Conservation (phyloP, 2,113 vertebrate species). For the Polyodon spathula region DNA sequence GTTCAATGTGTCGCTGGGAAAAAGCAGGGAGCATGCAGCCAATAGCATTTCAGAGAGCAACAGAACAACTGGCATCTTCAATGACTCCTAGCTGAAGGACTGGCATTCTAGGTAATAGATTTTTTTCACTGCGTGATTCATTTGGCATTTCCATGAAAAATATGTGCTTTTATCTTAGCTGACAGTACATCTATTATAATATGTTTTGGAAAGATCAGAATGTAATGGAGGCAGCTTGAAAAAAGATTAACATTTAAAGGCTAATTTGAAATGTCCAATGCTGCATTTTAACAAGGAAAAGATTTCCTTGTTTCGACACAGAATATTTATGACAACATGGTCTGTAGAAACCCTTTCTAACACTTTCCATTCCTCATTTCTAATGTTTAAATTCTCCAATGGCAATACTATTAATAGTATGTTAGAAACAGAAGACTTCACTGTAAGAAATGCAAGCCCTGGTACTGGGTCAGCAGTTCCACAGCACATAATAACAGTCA, state of each 20-base stretch:
- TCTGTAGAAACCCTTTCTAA: neutral
- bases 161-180: slow-evolving; percentile 20
- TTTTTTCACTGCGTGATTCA: slow-evolving; percentile 9
- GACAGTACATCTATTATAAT: slow-evolving; percentile 23
- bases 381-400: slow-evolving; percentile 1
- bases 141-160: slow-evolving; percentile 18
- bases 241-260: slow-evolving; percentile 13
- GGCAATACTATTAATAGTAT: slow-evolving; percentile 13
- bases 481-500: slow-evolving; percentile 39
- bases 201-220: slow-evolving; percentile 9
- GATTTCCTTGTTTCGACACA: neutral
- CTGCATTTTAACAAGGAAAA: neutral
- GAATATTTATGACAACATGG: neutral
- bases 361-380: slow-evolving; percentile 14
- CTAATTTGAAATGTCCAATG: slow-evolving; percentile 2
- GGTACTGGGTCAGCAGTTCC: slow-evolving; percentile 40
- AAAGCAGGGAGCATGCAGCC: slow-evolving; percentile 1
- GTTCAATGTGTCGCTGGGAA: slow-evolving; percentile 9
- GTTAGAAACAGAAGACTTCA: neutral
- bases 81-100: neutral
- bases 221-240: slow-evolving; percentile 1
- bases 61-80: neutral
- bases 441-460: neutral
- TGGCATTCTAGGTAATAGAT: slow-evolving; percentile 9
- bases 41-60: neutral